phyloP scores from a whole-genome alignment of 2,888 invertebrate genomes.

The Plebejus melissa region DNA sequence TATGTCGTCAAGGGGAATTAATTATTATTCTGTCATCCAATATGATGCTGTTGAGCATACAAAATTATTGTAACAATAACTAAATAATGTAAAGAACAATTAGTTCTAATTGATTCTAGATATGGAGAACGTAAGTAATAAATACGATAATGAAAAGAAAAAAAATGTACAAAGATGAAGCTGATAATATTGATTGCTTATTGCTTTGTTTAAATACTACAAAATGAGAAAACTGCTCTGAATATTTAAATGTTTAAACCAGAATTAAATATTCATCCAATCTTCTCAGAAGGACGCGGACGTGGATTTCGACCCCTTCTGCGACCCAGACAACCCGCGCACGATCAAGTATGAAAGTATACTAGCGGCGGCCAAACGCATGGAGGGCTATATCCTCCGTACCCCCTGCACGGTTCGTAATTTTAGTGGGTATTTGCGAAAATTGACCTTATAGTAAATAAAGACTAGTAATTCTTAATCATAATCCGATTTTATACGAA shows the following conservation, averaged over 20 bases:
- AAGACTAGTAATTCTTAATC: no score
- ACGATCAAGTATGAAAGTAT: slow-evolving; percentile 81
- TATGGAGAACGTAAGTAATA: background rate
- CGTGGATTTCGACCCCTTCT: slow-evolving; percentile 58
- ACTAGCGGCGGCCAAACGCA: slow-evolving; percentile 82
- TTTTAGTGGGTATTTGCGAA: background rate
- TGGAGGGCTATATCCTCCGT: slow-evolving; percentile 77
- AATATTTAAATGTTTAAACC: background rate
- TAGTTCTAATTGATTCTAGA: background rate
- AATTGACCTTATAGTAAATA: no score
- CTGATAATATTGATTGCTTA: no score
- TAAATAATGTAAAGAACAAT: background rate
- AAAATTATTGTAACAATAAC: background rate
- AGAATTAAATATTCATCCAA: background rate
- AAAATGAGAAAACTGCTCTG: background rate
- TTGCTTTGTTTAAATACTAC: no score
- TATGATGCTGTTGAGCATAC: background rate
- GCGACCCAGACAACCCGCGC: slow-evolving; percentile 65
- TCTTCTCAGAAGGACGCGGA: slow-evolving; percentile 47
- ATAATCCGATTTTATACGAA: background rate
- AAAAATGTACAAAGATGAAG: background rate
- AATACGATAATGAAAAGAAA: background rate
- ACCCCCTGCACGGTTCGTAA: slow-evolving; percentile 79
- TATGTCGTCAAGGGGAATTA: background rate
- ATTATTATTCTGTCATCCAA: background rate